Evolutionary conservation across 2,113 vertebrate genomes (phyloP), one percentile per base, ranked within the genome.

Genomic region (Eonycteris spelaea): DNA sequence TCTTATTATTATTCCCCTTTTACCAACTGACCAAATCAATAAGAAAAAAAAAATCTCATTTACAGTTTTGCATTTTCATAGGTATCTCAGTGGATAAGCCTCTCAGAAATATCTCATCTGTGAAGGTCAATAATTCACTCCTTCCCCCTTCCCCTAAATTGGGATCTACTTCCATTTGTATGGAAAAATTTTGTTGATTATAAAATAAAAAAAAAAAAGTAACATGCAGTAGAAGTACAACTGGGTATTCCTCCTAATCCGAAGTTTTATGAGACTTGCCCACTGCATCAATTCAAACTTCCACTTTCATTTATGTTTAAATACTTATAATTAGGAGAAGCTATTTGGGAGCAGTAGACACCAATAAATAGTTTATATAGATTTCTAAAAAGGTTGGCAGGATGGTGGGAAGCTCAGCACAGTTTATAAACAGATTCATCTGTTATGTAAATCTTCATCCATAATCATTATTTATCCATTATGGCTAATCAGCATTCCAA

Each of bases 1-100:
- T 97, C 97, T 98, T 98, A 98, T 98, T 98, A 98, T 98, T 98
- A 98, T 98, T 97, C 96, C 96, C 97, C 94, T 98, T 99, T 99
- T 97, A 98, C 98, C 94, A 98, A 97, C 92, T 98, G 97, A 97
- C 94, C 97, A 98, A 97, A 98, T 98, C 98, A 96, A 97, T 97
- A 96, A 63, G 30, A 57, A 79, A 90, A 84, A 96, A 98, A 98
- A 38, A 95, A 73, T 79, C 16, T 98, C 33, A 65, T 97, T 98
- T 97, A 65, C 43, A 94, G 55, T 96, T 98, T 98, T 98, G 94
- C 96, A 98, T 98, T 96, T 98, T 97, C 94, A 26, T 94, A 55
- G 33, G 10, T 91, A 87, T 92, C 55, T 98, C 77, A 57, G 26
- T 55, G 59, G 11, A 82, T 86, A 96, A 94, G 57, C 51, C 24